phyloP scores from a whole-genome alignment of 1,140 invertebrate genomes.

The Lasioglossum baleicum region DNA sequence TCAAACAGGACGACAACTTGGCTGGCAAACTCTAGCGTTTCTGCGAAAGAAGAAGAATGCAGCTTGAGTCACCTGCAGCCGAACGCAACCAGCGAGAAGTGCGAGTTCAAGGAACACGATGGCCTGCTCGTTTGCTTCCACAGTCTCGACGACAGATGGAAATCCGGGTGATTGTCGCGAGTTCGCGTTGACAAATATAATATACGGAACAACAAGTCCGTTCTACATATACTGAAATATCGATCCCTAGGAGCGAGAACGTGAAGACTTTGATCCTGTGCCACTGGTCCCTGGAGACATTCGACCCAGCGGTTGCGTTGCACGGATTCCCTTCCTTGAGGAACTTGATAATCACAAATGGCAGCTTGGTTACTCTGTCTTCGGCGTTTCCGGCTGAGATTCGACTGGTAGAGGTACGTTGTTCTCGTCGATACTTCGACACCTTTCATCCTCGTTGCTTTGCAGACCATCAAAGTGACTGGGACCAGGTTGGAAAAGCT shows the following conservation, averaged over 20 bases:
- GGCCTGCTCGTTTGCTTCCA: constrained; percentile 60
- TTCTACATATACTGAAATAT: not conserved
- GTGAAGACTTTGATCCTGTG: constrained; percentile 53
- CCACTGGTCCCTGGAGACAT: constrained; percentile 55
- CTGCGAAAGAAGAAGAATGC: constrained; percentile 41
- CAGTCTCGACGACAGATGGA: constrained; percentile 60
- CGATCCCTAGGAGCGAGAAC: constrained; percentile 45
- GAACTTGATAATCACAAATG: constrained; percentile 55
- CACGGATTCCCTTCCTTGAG: constrained; percentile 53
- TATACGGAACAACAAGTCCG: too few relatives aligned
- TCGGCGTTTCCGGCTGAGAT: constrained; percentile 42
- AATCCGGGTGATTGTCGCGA: constrained; percentile 42
- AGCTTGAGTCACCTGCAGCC: constrained; percentile 17
- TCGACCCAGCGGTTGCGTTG: constrained; percentile 54
- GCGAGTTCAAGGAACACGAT: constrained; percentile 52
- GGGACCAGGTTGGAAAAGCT: constrained; percentile 75
- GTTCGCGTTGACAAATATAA: not conserved
- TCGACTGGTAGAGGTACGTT: constrained; percentile 58
- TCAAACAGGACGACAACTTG: not conserved
- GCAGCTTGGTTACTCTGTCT: constrained; percentile 55
- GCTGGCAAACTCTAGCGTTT: not conserved
- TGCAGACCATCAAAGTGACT: constrained; percentile 65
- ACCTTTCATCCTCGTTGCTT: too few relatives aligned
- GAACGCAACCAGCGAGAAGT: constrained; percentile 29
- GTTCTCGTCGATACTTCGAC: not conserved